Conservation (phyloP, 2,888 invertebrate genomes). For the Drosophila kuntzei region DNA sequence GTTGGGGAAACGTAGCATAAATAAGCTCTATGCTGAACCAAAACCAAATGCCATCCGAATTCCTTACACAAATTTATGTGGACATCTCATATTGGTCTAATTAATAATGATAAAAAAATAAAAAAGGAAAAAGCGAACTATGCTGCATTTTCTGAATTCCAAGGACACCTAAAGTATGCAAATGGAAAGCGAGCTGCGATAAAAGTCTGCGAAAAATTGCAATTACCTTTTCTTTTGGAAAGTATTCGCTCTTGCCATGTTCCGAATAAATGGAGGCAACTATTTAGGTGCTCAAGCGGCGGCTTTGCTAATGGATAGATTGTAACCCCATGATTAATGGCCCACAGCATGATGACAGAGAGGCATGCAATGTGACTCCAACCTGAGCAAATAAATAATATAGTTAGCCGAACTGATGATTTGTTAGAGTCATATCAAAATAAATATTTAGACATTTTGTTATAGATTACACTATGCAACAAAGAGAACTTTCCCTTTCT, state of each 20-base stretch:
- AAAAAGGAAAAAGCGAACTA: conserved; percentile 28
- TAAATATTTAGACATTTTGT: not conserved
- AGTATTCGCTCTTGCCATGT: conserved; percentile 32
- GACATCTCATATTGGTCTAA: conserved; percentile 61
- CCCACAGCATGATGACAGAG: conserved; percentile 53
- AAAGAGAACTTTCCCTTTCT: no score
- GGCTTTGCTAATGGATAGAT: conserved; percentile 66
- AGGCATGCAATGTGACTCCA: conserved; percentile 57
- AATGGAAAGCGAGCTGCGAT: conserved; percentile 35
- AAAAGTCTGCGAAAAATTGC: conserved; percentile 53
- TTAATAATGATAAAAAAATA: conserved; percentile 48
- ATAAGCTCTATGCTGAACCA: conserved; percentile 13
- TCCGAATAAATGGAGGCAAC: conserved; percentile 66
- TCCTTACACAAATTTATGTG: conserved; percentile 61
- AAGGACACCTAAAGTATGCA: conserved; percentile 30
- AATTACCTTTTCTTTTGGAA: conserved; percentile 52
- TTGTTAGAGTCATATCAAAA: not conserved
- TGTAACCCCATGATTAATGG: conserved; percentile 66
- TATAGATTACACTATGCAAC: conserved; percentile 1
- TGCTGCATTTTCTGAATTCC: conserved; percentile 28
- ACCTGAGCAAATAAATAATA: not conserved
- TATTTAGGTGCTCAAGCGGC: conserved; percentile 48
- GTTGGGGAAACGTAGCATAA: conserved; percentile 33
- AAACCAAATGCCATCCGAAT: conserved; percentile 31
- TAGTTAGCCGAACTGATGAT: conserved; percentile 1